These are phyloP conservation scores for Panthera tigris DNA, from an alignment of 2,113 vertebrate species.

Conservation along the genomic window DNA sequence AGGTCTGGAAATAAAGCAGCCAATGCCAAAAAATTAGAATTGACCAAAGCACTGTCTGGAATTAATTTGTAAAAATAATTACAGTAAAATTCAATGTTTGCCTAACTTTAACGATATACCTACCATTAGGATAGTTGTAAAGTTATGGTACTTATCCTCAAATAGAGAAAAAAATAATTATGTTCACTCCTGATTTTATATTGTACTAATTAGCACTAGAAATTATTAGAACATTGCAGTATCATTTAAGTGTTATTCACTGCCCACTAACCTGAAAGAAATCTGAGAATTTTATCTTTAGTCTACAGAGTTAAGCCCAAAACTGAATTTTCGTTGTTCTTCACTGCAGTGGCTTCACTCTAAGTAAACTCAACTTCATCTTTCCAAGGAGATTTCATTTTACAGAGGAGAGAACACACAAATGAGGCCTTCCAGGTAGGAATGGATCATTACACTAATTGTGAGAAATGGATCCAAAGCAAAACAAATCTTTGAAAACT, in stretches of 20 bases:
- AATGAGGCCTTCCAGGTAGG: conserved; percentile 49
- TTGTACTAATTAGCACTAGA: conserved; percentile 8
- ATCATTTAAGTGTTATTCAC: conserved; percentile 37
- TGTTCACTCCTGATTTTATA: background rate
- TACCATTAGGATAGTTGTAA: background rate
- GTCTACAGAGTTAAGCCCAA: background rate
- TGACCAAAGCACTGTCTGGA: background rate
- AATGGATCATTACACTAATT: conserved; percentile 65
- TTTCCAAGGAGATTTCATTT: background rate
- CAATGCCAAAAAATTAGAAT: background rate
- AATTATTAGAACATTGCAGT: background rate
- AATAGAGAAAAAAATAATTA: conserved; percentile 21
- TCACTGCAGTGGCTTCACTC: background rate
- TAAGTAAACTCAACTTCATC: conserved; percentile 49
- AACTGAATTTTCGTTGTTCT: background rate
- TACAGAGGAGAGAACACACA: conserved; percentile 34
- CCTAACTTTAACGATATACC: background rate
- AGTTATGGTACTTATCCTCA: background rate
- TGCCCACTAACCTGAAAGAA: background rate
- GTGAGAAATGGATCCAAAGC: conserved; percentile 41
- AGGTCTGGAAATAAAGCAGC: background rate
- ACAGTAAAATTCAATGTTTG: background rate
- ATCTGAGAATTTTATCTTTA: conserved; percentile 6
- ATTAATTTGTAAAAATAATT: background rate
- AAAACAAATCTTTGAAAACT: conserved; percentile 42